Conservation (phyloP, 2,113 vertebrate genomes). For the Menidia beryllina region DNA sequence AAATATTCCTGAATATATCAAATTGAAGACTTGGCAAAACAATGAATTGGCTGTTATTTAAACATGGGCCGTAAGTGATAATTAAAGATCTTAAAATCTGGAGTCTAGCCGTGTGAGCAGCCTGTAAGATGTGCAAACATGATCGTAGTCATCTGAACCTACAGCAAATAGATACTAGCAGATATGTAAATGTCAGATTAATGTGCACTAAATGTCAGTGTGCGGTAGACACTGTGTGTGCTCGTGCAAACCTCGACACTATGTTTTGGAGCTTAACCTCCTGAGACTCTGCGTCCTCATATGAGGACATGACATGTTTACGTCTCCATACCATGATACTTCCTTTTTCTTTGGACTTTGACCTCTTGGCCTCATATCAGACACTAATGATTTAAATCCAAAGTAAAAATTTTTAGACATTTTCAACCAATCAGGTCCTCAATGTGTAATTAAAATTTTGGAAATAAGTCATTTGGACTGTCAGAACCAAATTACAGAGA, state of each 20-base stretch:
- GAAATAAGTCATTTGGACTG: too few relatives aligned
- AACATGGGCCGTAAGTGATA: neutral
- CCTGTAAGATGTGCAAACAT: constrained; percentile 1
- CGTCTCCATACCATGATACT: too few relatives aligned
- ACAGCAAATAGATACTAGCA: constrained; percentile 26
- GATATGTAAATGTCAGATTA: constrained; percentile 41
- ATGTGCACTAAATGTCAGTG: constrained; percentile 30
- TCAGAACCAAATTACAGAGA: too few relatives aligned
- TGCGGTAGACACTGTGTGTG: neutral
- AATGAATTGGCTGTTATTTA: neutral
- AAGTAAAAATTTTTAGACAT: too few relatives aligned
- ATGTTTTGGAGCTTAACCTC: constrained; percentile 3
- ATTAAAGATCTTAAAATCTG: neutral
- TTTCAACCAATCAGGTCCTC: too few relatives aligned
- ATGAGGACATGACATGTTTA: too few relatives aligned
- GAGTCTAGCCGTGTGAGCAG: neutral
- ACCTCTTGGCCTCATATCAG: too few relatives aligned
- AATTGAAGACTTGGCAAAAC: neutral
- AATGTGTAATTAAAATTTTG: too few relatives aligned
- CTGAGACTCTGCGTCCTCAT: too few relatives aligned
- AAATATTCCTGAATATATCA: neutral
- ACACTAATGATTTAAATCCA: too few relatives aligned
- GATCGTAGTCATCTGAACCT: constrained; percentile 3
- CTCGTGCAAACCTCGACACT: neutral
- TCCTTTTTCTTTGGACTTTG: too few relatives aligned